These are phyloP conservation scores for Clarias fuscus DNA, from an alignment of 2,797 vertebrate species.

Conservation along the genomic window DNA sequence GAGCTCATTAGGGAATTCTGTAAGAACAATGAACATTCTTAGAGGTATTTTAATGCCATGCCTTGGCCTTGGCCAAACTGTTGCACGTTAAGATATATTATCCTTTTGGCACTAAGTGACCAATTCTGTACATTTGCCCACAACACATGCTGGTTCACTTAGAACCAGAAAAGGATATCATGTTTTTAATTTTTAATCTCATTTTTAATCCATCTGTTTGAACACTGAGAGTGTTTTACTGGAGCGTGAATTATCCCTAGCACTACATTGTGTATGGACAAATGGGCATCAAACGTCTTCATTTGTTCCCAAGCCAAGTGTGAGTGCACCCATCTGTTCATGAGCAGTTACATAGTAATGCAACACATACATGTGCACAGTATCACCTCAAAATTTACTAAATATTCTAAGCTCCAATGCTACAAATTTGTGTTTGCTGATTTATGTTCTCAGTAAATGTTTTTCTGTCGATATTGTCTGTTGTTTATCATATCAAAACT, in stretches of 20 bases:
- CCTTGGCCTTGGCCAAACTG: no score
- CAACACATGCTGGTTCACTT: neutral
- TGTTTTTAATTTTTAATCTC: neutral
- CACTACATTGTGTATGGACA: neutral
- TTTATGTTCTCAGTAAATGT: no score
- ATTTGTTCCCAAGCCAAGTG: neutral
- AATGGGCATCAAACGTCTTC: neutral
- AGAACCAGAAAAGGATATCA: neutral
- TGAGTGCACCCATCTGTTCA: neutral
- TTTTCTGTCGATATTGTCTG: no score
- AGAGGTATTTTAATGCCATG: no score
- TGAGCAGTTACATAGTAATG: neutral
- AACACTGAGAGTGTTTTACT: neutral
- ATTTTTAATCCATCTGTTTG: neutral
- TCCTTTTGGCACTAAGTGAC: no score
- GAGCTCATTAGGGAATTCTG: no score
- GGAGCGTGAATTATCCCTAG: neutral
- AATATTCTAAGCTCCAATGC: neutral
- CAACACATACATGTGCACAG: neutral
- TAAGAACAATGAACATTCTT: no score
- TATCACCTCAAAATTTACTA: neutral
- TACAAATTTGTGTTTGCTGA: neutral
- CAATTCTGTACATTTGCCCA: no score
- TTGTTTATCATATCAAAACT: no score
- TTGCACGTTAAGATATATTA: no score